Conservation (phyloP, 2,113 vertebrate species). For the Microcebus tavaratra region DNA sequence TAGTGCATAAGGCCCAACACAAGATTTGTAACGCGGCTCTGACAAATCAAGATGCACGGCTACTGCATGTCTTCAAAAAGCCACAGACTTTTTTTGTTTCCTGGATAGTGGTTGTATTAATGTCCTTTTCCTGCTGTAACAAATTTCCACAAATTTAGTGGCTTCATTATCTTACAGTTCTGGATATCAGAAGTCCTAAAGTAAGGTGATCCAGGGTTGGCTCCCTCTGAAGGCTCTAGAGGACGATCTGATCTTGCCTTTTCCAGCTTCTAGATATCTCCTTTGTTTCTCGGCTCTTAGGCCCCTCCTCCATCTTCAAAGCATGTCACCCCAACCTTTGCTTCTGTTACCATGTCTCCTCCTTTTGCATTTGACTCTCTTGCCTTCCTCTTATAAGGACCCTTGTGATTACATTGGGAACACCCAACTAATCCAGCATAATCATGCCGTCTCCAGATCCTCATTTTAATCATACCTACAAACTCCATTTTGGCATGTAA, state of each 20-base stretch:
- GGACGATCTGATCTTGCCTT: neutral
- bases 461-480: neutral
- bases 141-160: neutral
- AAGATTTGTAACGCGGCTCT: neutral
- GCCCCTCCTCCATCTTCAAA: neutral
- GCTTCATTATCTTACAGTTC: neutral
- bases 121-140: neutral
- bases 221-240: neutral
- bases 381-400: neutral
- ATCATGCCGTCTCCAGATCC: neutral
- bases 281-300: neutral
- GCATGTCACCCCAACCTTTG: neutral
- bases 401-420: neutral
- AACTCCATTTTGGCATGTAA: neutral
- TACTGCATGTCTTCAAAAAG: neutral
- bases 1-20: neutral
- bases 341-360: neutral
- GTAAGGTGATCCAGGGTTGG: neutral
- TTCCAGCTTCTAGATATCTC: neutral
- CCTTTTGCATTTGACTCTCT: neutral
- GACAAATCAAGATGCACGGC: neutral
- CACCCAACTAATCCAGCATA: neutral
- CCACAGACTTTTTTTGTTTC: neutral
- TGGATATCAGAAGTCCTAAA: neutral
- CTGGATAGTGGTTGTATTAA: neutral